Conservation (phyloP, 2,797 vertebrate species). For the Poeciliopsis paucimaculata region DNA sequence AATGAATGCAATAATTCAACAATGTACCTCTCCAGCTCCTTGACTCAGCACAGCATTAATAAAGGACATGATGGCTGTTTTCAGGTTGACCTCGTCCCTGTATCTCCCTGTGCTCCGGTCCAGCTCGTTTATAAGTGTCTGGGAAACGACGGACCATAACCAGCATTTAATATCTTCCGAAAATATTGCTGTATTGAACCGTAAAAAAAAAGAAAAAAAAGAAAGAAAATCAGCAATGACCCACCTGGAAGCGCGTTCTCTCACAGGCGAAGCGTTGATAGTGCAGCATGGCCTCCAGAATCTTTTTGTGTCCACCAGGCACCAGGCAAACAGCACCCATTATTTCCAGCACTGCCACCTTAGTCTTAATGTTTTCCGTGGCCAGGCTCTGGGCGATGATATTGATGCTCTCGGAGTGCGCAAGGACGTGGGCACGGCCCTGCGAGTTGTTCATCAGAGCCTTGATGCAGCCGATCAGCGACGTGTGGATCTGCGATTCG, state of each 20-base stretch:
- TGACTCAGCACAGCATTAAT: slow-evolving; percentile 98
- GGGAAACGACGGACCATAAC: slow-evolving; percentile 42
- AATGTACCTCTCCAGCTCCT: slow-evolving; percentile 93
- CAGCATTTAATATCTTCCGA: slow-evolving; percentile 26
- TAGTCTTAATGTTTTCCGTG: slow-evolving; percentile 97
- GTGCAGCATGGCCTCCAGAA: slow-evolving; percentile 96
- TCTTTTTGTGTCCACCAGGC: slow-evolving; percentile 96
- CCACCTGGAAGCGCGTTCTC: slow-evolving; percentile 96
- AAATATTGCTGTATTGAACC: background rate
- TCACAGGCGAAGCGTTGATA: slow-evolving; percentile 97
- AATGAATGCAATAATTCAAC: slow-evolving; percentile 26
- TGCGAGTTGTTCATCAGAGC: slow-evolving; percentile 99
- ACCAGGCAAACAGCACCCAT: slow-evolving; percentile 99
- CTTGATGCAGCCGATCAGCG: slow-evolving; percentile 98
- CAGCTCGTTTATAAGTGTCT: slow-evolving; percentile 96
- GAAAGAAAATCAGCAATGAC: background rate
- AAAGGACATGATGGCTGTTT: slow-evolving; percentile 99
- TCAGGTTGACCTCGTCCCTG: slow-evolving; percentile 97
- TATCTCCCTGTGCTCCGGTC: slow-evolving; percentile 96
- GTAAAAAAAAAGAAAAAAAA: background rate
- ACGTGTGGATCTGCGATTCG: slow-evolving; percentile 98
- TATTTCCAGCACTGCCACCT: slow-evolving; percentile 98
- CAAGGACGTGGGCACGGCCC: slow-evolving; percentile 94
- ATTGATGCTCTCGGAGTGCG: slow-evolving; percentile 97
- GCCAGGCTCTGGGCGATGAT: slow-evolving; percentile 98